Evolutionary conservation across 2,888 invertebrate genomes (phyloP).

Genomic region (Isotomurus palustris): DNA sequence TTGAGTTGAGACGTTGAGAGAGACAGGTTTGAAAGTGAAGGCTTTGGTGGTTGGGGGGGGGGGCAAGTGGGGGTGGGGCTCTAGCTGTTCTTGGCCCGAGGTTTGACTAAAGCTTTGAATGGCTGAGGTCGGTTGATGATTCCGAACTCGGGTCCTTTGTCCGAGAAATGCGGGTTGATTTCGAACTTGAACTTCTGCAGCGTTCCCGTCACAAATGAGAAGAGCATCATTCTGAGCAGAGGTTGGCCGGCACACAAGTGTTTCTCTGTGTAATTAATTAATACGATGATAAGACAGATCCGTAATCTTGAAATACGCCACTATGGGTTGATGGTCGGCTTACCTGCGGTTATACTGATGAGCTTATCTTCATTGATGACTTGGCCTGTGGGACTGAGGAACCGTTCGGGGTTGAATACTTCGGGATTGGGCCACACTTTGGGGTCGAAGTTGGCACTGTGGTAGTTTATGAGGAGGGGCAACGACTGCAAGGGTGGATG

Average conservation of each 20-base stretch:
- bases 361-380: slow-evolving; percentile 17
- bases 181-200: slow-evolving; percentile 11
- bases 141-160: slow-evolving; percentile 13
- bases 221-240: slow-evolving; percentile 2
- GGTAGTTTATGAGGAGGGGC: slow-evolving; percentile 20
- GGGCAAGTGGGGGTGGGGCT: background rate
- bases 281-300: background rate
- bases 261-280: slow-evolving; percentile 7
- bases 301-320: background rate
- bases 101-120: background rate
- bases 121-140: slow-evolving; percentile 16
- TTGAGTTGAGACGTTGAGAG: too few species aligned
- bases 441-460: slow-evolving; percentile 19
- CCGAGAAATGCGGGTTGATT: background rate
- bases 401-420: slow-evolving; percentile 9
- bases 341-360: slow-evolving; percentile 14
- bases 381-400: slow-evolving; percentile 9
- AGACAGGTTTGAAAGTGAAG: too few species aligned
- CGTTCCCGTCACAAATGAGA: slow-evolving; percentile 3
- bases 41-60: background rate
- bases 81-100: background rate
- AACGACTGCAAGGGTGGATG: slow-evolving; percentile 7
- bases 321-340: background rate
- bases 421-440: slow-evolving; percentile 12
- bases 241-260: slow-evolving; percentile 21